Evolutionary conservation across 23 tunicate genomes (phyloP).

Genomic region (Halocynthia roretzi): DNA sequence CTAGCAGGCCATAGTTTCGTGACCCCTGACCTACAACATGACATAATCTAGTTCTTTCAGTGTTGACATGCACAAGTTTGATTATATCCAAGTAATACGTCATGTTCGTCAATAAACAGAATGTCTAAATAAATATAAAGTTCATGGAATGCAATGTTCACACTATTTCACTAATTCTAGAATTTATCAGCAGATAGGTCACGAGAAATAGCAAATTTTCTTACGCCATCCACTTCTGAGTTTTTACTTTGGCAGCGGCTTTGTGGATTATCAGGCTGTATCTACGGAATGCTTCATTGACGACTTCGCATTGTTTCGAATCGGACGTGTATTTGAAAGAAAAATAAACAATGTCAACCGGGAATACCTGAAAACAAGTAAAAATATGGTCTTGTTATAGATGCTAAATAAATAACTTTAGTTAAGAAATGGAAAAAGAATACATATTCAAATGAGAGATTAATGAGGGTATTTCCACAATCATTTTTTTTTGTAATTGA

Average conservation of each 20-base stretch:
- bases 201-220: no score
- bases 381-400: neutral
- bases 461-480: no score
- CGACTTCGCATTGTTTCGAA: conserved; percentile 34
- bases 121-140: neutral
- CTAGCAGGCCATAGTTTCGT: no score
- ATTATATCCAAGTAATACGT: neutral
- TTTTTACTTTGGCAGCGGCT: conserved; percentile 11
- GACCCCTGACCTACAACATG: no score
- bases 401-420: neutral
- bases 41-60: no score
- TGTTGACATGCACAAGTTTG: no score
- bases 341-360: conserved; percentile 53
- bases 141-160: no score
- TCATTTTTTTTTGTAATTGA: no score
- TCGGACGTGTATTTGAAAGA: conserved; percentile 33
- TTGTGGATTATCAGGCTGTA: conserved; percentile 43
- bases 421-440: no score
- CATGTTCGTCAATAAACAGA: neutral
- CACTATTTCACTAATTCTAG: no score
- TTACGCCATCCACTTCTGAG: conserved; percentile 14
- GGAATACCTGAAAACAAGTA: conserved; percentile 28
- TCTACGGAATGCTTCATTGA: conserved; percentile 72
- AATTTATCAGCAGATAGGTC: no score
- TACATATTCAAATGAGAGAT: no score